Evolutionary conservation across 2,797 vertebrate species (phyloP).

Genomic region (Rhinogobio ventralis): DNA sequence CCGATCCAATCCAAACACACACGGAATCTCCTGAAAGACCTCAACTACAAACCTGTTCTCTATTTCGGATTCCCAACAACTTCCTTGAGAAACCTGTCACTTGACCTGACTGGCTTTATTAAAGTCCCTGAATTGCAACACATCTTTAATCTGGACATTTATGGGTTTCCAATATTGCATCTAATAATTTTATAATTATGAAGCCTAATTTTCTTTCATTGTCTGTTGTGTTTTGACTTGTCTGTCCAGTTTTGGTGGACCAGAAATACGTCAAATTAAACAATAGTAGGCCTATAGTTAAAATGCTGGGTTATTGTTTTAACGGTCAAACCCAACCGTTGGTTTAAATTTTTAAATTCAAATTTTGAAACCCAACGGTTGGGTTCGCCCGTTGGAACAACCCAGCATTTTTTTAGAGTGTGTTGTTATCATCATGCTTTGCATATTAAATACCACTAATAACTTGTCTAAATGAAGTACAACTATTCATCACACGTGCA

Average conservation of each 20-base stretch:
- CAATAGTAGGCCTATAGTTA: neutral
- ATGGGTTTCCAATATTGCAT: neutral
- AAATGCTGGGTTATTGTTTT: no score
- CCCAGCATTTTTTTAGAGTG: no score
- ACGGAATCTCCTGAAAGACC: slow-evolving; percentile 27
- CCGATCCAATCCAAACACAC: slow-evolving; percentile 1
- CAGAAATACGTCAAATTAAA: neutral
- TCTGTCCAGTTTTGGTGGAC: neutral
- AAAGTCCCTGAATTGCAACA: neutral
- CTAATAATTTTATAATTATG: neutral
- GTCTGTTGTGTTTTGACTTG: neutral
- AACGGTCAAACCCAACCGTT: no score
- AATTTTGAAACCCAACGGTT: no score
- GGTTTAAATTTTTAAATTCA: no score
- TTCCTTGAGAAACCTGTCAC: neutral
- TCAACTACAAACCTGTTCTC: neutral
- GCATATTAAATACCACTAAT: no score
- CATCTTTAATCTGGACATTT: neutral
- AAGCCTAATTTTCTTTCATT: neutral
- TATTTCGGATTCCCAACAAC: neutral
- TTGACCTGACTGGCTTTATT: neutral
- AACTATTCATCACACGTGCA: neutral
- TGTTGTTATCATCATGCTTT: neutral
- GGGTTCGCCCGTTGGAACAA: no score
- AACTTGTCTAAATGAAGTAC: no score